These are phyloP conservation scores for Loris lydekkerianus DNA, from an alignment of 2,797 vertebrate species.

Conservation along the genomic window DNA sequence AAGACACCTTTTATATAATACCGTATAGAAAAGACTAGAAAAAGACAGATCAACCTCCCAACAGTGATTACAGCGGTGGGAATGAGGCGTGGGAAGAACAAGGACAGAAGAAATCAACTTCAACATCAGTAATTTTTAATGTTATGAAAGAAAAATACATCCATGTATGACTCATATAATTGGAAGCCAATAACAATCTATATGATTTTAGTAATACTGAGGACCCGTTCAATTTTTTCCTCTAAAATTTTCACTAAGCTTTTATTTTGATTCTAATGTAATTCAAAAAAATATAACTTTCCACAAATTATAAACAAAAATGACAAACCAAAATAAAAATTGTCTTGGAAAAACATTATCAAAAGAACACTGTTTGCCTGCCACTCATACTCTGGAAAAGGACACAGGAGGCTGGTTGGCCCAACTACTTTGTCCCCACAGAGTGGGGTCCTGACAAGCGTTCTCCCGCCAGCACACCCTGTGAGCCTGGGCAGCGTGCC, in stretches of 20 bases:
- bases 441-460: rapidly evolving
- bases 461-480: neutral
- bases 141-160: slow-evolving; percentile 12
- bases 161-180: neutral
- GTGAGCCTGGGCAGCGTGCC: neutral
- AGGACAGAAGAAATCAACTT: neutral
- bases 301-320: slow-evolving; percentile 28
- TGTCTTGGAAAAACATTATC: neutral
- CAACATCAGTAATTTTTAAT: neutral
- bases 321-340: neutral
- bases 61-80: neutral
- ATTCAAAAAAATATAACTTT: neutral
- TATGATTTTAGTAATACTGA: neutral
- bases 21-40: neutral
- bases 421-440: rapidly evolving
- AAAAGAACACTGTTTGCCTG: neutral
- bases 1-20: neutral
- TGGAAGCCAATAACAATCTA: neutral
- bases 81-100: neutral
- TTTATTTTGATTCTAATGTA: neutral
- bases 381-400: neutral
- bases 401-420: neutral
- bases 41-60: neutral
- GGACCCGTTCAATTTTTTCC: neutral
- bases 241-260: neutral